Percentiles rank a stretch among this genome's conserved stretches.
These are phyloP conservation scores for Colletes gigas DNA, from an alignment of 1,140 invertebrate genomes.

Conservation along the genomic window DNA sequence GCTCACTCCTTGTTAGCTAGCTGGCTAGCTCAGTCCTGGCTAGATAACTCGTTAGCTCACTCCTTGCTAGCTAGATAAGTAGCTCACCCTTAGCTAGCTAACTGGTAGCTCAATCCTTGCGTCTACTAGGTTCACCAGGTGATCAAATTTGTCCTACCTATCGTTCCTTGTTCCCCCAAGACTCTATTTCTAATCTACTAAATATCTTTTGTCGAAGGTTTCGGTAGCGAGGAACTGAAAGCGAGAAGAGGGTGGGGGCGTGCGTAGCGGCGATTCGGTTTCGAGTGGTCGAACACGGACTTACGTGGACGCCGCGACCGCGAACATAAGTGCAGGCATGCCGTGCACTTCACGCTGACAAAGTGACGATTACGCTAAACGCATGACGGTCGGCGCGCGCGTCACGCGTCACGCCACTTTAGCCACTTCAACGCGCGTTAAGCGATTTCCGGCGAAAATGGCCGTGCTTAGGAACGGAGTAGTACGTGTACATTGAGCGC, in stretches of 20 bases:
- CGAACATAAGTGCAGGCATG: constrained; percentile 74
- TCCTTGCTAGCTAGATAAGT: too few relatives aligned
- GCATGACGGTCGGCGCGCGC: constrained; percentile 77
- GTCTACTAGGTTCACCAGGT: too few relatives aligned
- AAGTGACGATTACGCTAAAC: constrained; percentile 78
- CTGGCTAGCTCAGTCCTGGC: too few relatives aligned
- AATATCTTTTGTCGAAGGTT: too few relatives aligned
- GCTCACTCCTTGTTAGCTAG: too few relatives aligned
- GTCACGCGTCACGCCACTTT: constrained; percentile 80
- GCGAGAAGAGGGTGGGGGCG: neutral
- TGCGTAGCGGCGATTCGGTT: constrained; percentile 51
- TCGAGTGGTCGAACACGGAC: constrained; percentile 56
- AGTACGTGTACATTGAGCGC: constrained; percentile 52
- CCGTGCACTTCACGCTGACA: constrained; percentile 77
- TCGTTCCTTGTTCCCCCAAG: too few relatives aligned
- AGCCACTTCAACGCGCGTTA: constrained; percentile 77
- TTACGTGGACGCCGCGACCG: constrained; percentile 55
- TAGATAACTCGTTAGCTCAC: too few relatives aligned
- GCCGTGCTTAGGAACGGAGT: constrained; percentile 56
- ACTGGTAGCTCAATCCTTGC: too few relatives aligned
- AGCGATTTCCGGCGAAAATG: constrained; percentile 80
- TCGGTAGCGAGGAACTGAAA: neutral
- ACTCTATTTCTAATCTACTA: too few relatives aligned
- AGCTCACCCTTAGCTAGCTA: too few relatives aligned
- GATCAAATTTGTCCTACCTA: too few relatives aligned